These are phyloP conservation scores for Neolamprologus cancellatus DNA, from an alignment of 2,113 vertebrate genomes.

Conservation along the genomic window DNA sequence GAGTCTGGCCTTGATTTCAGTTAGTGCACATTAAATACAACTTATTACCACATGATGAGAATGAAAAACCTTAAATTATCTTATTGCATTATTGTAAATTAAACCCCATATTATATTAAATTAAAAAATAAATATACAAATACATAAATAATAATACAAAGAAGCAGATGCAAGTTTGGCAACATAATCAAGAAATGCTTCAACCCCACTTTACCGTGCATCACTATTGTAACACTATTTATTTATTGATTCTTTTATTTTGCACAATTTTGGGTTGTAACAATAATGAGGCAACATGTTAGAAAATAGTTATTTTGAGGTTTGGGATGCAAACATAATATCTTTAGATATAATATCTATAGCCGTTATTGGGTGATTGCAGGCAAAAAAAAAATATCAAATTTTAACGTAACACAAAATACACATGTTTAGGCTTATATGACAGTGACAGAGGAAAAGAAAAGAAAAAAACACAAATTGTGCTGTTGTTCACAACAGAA, in stretches of 20 bases:
- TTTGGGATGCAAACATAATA: not conserved
- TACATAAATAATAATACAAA: not conserved
- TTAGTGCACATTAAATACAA: not conserved
- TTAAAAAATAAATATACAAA: not conserved
- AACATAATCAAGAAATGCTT: not conserved
- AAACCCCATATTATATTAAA: not conserved
- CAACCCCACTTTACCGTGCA: not conserved
- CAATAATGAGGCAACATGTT: not conserved
- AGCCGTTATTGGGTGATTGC: not conserved
- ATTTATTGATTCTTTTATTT: not conserved
- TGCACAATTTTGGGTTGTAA: not conserved
- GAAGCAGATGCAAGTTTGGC: not conserved
- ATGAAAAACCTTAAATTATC: not conserved
- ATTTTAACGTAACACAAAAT: not conserved
- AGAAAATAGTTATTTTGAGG: not conserved
- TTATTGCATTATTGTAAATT: not conserved
- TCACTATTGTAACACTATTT: not conserved
- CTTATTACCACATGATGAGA: not conserved
- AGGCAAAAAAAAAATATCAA: not conserved
- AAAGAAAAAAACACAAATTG: not conserved
- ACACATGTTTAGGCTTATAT: not conserved
- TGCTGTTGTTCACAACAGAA: not conserved
- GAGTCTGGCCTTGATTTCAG: not conserved
- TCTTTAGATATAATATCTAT: not conserved
- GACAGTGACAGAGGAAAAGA: not conserved